Base-by-base conservation (phyloP, 2,888 invertebrate genomes). In the Torymus auratus region DNA sequence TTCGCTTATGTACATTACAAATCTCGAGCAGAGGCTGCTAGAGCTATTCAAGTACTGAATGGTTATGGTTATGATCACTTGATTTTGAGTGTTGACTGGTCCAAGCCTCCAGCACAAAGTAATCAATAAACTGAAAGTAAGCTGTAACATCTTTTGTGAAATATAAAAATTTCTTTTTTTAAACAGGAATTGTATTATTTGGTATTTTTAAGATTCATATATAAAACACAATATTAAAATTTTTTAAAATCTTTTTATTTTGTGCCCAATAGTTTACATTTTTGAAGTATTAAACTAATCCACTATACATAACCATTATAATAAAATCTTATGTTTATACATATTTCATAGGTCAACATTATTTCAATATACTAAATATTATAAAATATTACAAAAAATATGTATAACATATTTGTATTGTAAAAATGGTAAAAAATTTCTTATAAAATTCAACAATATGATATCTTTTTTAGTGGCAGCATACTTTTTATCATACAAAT, bases 1-100 rank as follows among this genome's bases (percentile, higher is more conserved):
- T 99, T 99, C 92, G 99, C 99, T 14, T 99, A 99, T 91, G 97
- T 99, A 82, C 99, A 99, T 88, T 99, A 98, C 92, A 97, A 97
- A 91, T 95, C 95, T 86, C 94, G 96, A 86, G 95, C 95, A 86
- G 97, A 98, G 91, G 99, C 99, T 62, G 96, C 96, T 4, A 94
- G 96, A 86, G 99, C 99, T 78, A 98, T 99, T 88, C 93, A 94
- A 82, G 94, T 94, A 73, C 93, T 99, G 14, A 96, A 98, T 88
- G 98, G 98, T 0, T 96, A 97, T 90, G 98, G 99, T 83, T 99
- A 98, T 90, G 99, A 99, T 92, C 99, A 99, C 92, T 94, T 99
- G 86, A 99, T 99, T 91, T 93, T 99, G 74, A 97, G 95, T 91
- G 99, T 99, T n/a, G 99, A 99, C 92, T 99, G 99, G 99, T 98